Percentiles rank a stretch among this genome's conserved stretches.
Conservation (phyloP, 2,113 vertebrate species). For the Serinus canaria region DNA sequence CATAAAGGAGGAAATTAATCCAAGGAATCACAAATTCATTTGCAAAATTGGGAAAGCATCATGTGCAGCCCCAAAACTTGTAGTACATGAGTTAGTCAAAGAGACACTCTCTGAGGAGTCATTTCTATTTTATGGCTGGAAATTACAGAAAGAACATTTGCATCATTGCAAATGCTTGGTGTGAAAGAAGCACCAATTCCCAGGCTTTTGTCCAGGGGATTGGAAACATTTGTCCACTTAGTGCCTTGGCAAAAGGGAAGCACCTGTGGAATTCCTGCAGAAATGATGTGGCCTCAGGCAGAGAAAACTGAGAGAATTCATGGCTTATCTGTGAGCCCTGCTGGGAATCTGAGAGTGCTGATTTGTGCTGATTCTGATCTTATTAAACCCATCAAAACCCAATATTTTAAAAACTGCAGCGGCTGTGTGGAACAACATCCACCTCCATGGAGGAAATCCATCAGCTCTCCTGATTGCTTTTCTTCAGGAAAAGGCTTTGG, state of each 20-base stretch:
- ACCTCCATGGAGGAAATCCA: background rate
- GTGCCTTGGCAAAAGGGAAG: background rate
- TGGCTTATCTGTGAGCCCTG: background rate
- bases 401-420: background rate
- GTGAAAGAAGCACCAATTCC: background rate
- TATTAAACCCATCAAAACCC: background rate
- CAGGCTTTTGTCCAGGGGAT: background rate
- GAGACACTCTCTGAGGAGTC: background rate
- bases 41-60: background rate
- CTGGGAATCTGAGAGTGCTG: background rate
- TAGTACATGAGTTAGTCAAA: background rate
- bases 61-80: background rate
- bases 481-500: background rate
- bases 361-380: background rate
- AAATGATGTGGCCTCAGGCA: background rate
- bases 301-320: accelerated
- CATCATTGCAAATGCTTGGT: background rate
- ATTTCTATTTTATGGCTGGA: background rate
- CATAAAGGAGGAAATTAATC: background rate
- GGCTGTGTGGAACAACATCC: background rate
- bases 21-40: background rate
- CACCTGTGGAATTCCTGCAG: background rate
- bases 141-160: background rate
- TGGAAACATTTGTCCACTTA: background rate
- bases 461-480: background rate